These are phyloP conservation scores for Perodicticus potto DNA, from an alignment of 2,797 vertebrate genomes.

Conservation along the genomic window DNA sequence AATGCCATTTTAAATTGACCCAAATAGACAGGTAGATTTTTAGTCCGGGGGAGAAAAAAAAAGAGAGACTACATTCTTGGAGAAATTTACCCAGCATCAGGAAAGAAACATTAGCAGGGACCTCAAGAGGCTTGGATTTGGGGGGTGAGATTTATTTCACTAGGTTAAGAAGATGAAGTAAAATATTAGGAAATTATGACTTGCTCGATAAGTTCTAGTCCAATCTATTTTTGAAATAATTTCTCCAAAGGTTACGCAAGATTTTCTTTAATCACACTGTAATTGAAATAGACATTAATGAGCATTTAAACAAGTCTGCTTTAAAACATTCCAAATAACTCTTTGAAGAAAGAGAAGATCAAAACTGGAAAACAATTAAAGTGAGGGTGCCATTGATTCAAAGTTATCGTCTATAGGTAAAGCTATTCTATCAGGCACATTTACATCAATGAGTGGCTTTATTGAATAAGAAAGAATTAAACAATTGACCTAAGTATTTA, in stretches of 20 bases:
- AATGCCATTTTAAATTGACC: neutral
- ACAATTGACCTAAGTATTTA: neutral
- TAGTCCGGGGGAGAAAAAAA: neutral
- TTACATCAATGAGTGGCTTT: neutral
- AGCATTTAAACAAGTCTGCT: neutral
- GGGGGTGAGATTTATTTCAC: neutral
- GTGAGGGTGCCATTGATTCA: neutral
- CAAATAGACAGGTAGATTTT: constrained; percentile 2
- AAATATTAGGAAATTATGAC: neutral
- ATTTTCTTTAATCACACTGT: neutral
- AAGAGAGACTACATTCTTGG: neutral
- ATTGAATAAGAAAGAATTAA: neutral
- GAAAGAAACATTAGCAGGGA: neutral
- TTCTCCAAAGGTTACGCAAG: neutral
- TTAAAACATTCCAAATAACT: constrained; percentile 4
- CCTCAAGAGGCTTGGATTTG: neutral
- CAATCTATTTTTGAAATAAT: constrained; percentile 13
- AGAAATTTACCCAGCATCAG: neutral
- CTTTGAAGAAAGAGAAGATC: neutral
- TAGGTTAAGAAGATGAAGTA: neutral
- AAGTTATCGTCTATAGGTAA: neutral
- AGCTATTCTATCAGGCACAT: neutral
- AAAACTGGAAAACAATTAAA: neutral
- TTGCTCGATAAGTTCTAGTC: neutral
- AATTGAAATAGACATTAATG: neutral